Base-by-base conservation (phyloP, 2,888 invertebrate species). In the Drosophila kuntzei region DNA sequence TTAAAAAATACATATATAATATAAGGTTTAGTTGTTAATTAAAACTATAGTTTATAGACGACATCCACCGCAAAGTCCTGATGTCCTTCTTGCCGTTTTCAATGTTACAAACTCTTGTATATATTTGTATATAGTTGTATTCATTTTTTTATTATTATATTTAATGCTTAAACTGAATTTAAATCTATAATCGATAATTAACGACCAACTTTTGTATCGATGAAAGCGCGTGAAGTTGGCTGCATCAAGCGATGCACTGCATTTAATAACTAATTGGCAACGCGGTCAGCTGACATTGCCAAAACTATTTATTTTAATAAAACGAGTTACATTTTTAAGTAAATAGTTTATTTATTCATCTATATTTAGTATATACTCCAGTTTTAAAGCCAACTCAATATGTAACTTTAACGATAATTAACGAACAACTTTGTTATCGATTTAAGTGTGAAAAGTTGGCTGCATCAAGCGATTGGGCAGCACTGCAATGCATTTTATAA, bases 41-140 rank as follows among this genome's bases (percentile, higher is more conserved):
- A 25, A 9, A 27, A 27, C 27, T 27, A 8, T 27, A 27, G 8
- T 27, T 27, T 27, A 27, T 27, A 27, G 7, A 27, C 27, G 7
- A 27, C 27, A 27, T 7, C 27, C 27, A 27, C 27, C 27, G 27
- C 8, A 7, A 27, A 27, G 27, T 27, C 27, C 27, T 27, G 2
- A 27, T 27, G 27, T 27, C 27, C 27, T 25, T 5, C 25, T 27
- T 27, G 27, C 27, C 27, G 27, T 27, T 27, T 27, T 7, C 8
- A 27, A 27, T 27, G 27, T 9, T 27, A 7, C 4, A 44, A 65
- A 37, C 60, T 54, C 9, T 64, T 81, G 81, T 81, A 81, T 59
- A 81, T 81, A 81, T 64, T 49, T 81, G 87, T 80, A 80, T 58
- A n/a, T n/a, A n/a, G n/a, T n/a, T n/a, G n/a, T n/a, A n/a, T n/a